Evolutionary conservation across 37 sponge, comb jelly and placozoan genomes (phyloP), one percentile per base, ranked within the genome.

Genomic region (Spongilla lacustris): DNA sequence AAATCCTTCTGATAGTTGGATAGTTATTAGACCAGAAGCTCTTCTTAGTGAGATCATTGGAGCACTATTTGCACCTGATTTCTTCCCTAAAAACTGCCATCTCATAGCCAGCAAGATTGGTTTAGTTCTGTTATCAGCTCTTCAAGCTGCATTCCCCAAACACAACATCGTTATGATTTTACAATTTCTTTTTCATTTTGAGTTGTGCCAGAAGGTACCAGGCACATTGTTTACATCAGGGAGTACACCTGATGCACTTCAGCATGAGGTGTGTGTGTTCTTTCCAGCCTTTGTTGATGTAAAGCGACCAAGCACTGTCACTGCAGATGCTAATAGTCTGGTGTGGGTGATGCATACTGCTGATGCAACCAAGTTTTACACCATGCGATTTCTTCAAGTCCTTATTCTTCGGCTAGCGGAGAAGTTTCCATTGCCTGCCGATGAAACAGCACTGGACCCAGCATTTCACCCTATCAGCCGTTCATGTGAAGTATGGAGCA

Each of bases 381-480:
- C 67, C 25, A 3, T 69, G 19, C 76, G 85, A 77, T 85, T 85
- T 76, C 85, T 85, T 23, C 85, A 85, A 24, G 67, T 76, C 34
- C 68, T 85, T n/a, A 41, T 85, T n/a, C 77, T 85, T 28, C 67
- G 85, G 2, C 35, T 76, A 2, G 85, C 85, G n/a, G 66, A 76
- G 32, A 24, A 46, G 19, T 85, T 76, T 85, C 77, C 68, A 22
- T 29, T 27, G 26, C 34, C 68, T 76, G 75, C n/a, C n/a, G n/a
- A n/a, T n/a, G n/a, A n/a, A n/a, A n/a, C n/a, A n/a, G n/a, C n/a
- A n/a, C n/a, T n/a, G n/a, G 77, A 76, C 22, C 41, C 41, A 41
- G 41, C 3, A 9, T 41, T 41, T 41, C 41, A 41, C 41, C 41
- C 6, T 9, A 41, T 41, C 41, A 32, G 32, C 2, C 67, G 85